Evolutionary conservation across 2,888 invertebrate genomes (phyloP).

Genomic region (Rhingia campestris): DNA sequence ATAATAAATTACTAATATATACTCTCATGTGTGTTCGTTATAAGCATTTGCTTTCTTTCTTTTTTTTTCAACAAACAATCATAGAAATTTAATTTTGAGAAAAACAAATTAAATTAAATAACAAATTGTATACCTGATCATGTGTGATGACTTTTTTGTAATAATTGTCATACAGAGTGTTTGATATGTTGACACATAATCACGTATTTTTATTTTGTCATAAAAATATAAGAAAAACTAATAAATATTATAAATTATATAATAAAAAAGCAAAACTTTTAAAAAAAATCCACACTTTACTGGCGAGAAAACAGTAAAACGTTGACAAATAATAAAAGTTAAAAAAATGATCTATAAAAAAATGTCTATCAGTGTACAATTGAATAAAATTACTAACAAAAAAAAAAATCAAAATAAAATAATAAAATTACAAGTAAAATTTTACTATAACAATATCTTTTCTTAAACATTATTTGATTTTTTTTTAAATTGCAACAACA

Average conservation of each 20-base stretch:
- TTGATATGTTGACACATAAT: conserved; percentile 60
- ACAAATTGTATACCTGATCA: conserved; percentile 34
- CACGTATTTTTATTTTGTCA: conserved; percentile 13
- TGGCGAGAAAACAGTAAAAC: conserved; percentile 28
- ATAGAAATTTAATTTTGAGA: conserved; percentile 32
- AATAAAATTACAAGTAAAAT: conserved; percentile 55
- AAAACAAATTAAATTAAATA: conserved; percentile 41
- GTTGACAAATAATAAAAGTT: conserved; percentile 8
- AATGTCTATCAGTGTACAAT: conserved; percentile 35
- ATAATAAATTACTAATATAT: conserved; percentile 71
- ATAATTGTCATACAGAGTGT: conserved; percentile 53
- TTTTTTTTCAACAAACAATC: conserved; percentile 25
- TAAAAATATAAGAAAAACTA: background rate
- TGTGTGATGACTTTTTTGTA: conserved; percentile 14
- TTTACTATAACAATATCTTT: conserved; percentile 61
- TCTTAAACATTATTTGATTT: conserved; percentile 22
- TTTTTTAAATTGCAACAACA: conserved; percentile 62
- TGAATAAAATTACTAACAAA: conserved; percentile 32
- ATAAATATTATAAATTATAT: background rate
- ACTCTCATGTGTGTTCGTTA: conserved; percentile 22
- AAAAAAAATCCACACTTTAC: conserved; percentile 16
- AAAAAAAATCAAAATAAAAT: background rate
- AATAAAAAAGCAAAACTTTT: conserved; percentile 5
- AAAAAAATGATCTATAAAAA: conserved; percentile 15
- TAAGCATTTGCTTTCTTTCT: conserved; percentile 23